Evolutionary conservation across 2,113 vertebrate species (phyloP).

Genomic region (Oxygymnocypris stewartii): DNA sequence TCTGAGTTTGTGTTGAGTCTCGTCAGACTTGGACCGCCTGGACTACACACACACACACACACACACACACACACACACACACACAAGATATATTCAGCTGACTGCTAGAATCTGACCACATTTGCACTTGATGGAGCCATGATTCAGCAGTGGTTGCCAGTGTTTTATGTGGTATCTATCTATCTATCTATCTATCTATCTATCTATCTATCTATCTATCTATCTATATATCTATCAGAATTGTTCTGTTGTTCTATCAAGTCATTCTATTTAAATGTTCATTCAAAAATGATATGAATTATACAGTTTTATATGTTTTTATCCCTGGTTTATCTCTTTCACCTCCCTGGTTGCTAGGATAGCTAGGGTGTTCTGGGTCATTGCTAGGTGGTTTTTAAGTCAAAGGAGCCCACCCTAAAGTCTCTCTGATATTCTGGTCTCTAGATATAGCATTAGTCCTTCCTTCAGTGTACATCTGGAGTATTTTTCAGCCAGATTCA

Average conservation of each 20-base stretch:
- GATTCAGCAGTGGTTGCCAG: neutral
- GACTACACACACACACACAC: neutral
- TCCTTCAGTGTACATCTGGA: neutral
- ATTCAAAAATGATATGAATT: neutral
- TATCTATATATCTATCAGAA: too few species aligned
- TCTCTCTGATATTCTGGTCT: neutral
- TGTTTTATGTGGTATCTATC: neutral
- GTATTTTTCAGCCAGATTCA: neutral
- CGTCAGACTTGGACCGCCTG: neutral
- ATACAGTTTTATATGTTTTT: neutral
- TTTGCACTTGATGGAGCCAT: neutral
- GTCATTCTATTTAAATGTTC: neutral
- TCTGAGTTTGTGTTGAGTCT: conserved; percentile 47
- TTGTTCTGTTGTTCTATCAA: too few species aligned
- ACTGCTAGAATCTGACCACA: neutral
- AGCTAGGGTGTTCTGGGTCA: neutral
- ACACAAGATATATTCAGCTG: neutral
- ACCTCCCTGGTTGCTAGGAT: neutral
- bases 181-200: neutral
- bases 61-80: neutral
- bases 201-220: neutral
- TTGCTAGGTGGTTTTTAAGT: neutral
- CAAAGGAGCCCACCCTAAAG: neutral
- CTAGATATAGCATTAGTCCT: neutral
- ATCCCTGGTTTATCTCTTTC: too few species aligned